Conservation (phyloP, 2,888 invertebrate species). For the Gymnosoma rotundatum region DNA sequence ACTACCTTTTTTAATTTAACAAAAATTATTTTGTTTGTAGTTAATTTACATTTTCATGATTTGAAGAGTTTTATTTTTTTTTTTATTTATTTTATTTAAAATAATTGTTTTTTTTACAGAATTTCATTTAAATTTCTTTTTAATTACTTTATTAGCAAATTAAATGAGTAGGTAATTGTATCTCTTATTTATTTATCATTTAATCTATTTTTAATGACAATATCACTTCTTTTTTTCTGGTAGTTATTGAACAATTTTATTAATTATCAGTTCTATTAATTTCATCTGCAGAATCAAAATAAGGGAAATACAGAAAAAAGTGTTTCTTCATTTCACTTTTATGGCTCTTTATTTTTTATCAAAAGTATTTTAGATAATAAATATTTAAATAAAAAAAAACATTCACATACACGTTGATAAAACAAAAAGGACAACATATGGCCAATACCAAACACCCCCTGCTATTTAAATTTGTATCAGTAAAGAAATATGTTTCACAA, state of each 20-base stretch:
- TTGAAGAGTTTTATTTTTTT: too few relatives aligned
- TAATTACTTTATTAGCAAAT: conserved; percentile 10
- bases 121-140: too few relatives aligned
- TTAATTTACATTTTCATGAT: too few relatives aligned
- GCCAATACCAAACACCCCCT: background rate
- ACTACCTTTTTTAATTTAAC: too few relatives aligned
- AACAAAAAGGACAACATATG: conserved; percentile 20
- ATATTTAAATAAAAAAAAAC: conserved; percentile 19
- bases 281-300: background rate
- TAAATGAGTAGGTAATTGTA: background rate
- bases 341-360: background rate
- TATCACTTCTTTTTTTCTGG: conserved; percentile 21
- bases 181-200: background rate
- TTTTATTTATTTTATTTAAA: too few relatives aligned
- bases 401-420: background rate
- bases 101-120: too few relatives aligned
- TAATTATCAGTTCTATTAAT: background rate
- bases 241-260: background rate
- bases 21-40: too few relatives aligned
- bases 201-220: conserved; percentile 43
- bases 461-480: background rate
- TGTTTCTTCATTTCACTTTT: background rate
- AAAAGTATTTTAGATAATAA: conserved; percentile 39
- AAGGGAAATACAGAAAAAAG: background rate
- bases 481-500: background rate